Base-by-base conservation (phyloP, 2,888 invertebrate genomes). In the Dorcus hopei region DNA sequence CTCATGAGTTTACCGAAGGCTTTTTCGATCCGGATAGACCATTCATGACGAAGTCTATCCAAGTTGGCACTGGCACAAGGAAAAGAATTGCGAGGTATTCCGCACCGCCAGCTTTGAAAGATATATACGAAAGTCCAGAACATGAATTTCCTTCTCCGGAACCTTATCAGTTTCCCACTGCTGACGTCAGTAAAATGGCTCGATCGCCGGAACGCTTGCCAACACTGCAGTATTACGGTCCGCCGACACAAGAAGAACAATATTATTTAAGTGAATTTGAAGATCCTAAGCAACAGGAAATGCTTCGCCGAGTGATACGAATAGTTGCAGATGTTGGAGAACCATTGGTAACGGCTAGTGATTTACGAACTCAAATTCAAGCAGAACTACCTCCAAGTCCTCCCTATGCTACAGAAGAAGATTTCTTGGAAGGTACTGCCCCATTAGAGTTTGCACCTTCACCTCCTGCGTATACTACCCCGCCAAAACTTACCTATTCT, bases 251-350 rank as follows among this genome's bases (percentile, higher is more conserved):
- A 9, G 53, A 52, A 6, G 54, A 57, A 48, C 47, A 61, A 51
- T 42, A 51, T 41, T 56, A 59, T 38, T 38, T 47, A 2, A 16
- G 51, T 7, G 40, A 55, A 6, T 56, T 64, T 16, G 42, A 57
- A 9, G 58, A 64, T 41, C 62, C 61, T 7, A 49, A 57, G 39
- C 58, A 61, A 41, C 56, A 56, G 53, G 54, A 52, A 9, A n/a
- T 64, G 9, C 16, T 65, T 39, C 41, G 42, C 16, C 50, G 56
- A 11, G 62, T 62, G 9, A 39, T 54, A 7, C 38, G 57, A 2
- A n/a, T 64, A 3, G 59, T 61, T 11, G 55, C 57, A 8, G 55
- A 58, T 38, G 57, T 63, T 6, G 58, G 60, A 9, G 50, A 42
- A 23, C 23, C 9, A 19, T 45, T 16, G 45, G n/a, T 45, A 5